These are phyloP conservation scores for Drosophila setosimentum DNA, from an alignment of 2,888 invertebrate genomes.

Conservation along the genomic window DNA sequence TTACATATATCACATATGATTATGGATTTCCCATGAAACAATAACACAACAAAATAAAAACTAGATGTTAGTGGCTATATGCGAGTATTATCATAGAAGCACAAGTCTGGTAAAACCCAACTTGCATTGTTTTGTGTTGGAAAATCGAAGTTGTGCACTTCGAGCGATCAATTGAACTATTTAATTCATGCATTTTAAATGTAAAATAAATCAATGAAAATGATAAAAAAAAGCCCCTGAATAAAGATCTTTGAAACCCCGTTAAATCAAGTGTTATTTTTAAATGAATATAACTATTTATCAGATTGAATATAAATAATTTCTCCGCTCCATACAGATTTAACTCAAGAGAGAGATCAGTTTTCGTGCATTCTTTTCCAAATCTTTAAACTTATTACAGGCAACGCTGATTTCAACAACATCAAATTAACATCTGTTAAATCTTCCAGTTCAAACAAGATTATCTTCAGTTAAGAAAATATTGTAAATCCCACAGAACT, in stretches of 20 bases:
- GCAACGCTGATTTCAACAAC: neutral
- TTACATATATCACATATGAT: slow-evolving; percentile 43
- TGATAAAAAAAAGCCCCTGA: slow-evolving; percentile 52
- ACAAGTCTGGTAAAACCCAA: slow-evolving; percentile 32
- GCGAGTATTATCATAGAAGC: slow-evolving; percentile 48
- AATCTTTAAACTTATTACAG: neutral
- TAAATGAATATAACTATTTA: slow-evolving; percentile 3
- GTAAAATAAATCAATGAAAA: slow-evolving; percentile 57
- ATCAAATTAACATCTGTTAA: neutral
- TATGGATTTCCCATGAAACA: slow-evolving; percentile 50
- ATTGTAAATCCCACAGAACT: neutral
- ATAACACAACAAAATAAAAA: slow-evolving; percentile 30
- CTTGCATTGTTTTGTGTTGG: slow-evolving; percentile 36
- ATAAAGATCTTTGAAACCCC: slow-evolving; percentile 75
- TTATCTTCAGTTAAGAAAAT: neutral
- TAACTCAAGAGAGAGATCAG: neutral
- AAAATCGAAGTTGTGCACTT: slow-evolving; percentile 27
- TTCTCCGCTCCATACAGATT: neutral
- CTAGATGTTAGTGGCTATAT: slow-evolving; percentile 47
- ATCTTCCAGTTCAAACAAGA: neutral
- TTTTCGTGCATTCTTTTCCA: no score
- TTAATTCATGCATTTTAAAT: slow-evolving; percentile 73
- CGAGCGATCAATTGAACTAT: slow-evolving; percentile 40
- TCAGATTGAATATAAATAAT: neutral
- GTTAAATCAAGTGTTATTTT: slow-evolving; percentile 37